Evolutionary conservation across 2,888 invertebrate species (phyloP).

Genomic region (Pogonocherus hispidulus): DNA sequence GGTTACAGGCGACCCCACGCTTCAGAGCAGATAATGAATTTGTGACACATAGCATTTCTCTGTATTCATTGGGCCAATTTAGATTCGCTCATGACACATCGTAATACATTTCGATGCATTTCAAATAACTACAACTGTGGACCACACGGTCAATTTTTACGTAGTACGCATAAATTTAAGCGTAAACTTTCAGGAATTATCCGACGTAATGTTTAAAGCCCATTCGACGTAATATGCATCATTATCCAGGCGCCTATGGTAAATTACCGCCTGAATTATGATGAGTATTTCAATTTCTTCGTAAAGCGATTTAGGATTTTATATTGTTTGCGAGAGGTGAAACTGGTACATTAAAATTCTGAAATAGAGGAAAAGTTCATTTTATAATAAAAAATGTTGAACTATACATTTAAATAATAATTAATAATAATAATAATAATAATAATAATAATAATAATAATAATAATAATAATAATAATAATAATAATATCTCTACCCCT

Average conservation of each 20-base stretch:
- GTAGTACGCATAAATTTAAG: constrained; percentile 12
- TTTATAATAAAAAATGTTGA: too few species aligned
- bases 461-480: too few species aligned
- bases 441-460: too few species aligned
- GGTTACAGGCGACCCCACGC: constrained; percentile 1
- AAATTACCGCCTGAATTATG: background rate
- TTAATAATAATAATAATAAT: too few species aligned
- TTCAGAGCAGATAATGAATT: constrained; percentile 20
- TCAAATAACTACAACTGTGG: constrained; percentile 17
- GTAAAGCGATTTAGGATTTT: too few species aligned
- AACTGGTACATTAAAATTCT: too few species aligned
- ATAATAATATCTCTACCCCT: too few species aligned
- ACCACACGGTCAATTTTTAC: background rate
- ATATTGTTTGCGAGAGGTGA: too few species aligned
- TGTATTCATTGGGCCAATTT: constrained; percentile 42
- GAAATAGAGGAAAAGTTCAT: too few species aligned
- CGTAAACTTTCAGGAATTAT: background rate
- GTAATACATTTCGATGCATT: background rate
- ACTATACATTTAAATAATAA: too few species aligned
- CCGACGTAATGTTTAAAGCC: background rate
- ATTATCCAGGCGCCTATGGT: background rate
- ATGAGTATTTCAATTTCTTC: background rate
- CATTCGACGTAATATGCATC: constrained; percentile 14
- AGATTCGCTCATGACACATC: constrained; percentile 35
- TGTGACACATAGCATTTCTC: constrained; percentile 44